These are phyloP conservation scores for Dysmachus trigonus DNA, from an alignment of 2,888 invertebrate species.

Conservation along the genomic window DNA sequence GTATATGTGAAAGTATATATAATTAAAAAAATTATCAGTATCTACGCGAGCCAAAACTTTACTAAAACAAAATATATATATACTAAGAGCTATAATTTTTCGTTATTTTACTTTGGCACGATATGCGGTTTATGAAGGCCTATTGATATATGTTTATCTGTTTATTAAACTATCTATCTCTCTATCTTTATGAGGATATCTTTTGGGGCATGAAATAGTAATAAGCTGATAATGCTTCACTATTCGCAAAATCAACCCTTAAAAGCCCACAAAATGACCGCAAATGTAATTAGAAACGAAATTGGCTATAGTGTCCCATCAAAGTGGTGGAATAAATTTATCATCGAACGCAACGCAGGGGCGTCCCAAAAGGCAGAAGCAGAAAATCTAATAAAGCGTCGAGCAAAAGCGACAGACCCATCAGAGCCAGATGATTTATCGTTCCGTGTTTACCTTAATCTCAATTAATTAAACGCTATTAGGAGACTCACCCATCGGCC, in stretches of 20 bases:
- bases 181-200: not conserved
- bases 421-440: conserved; percentile 10
- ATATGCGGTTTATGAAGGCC: too few species aligned
- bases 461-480: conserved; percentile 35
- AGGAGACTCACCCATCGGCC: not conserved
- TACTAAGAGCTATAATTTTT: too few species aligned
- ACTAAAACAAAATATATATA: too few species aligned
- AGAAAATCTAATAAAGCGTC: not conserved
- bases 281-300: not conserved
- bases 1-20: too few species aligned
- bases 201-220: not conserved
- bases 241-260: not conserved
- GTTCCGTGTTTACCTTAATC: conserved; percentile 16
- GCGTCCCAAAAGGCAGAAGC: not conserved
- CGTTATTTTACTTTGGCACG: too few species aligned
- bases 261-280: not conserved
- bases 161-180: not conserved
- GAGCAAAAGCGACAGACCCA: not conserved
- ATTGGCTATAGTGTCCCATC: not conserved
- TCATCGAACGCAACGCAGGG: not conserved
- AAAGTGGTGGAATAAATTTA: not conserved
- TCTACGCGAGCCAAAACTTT: too few species aligned
- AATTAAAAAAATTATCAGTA: too few species aligned
- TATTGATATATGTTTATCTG: too few species aligned
- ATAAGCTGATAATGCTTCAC: not conserved